phyloP scores from a whole-genome alignment of 2,113 vertebrate genomes.

The Pygoscelis adeliae region DNA sequence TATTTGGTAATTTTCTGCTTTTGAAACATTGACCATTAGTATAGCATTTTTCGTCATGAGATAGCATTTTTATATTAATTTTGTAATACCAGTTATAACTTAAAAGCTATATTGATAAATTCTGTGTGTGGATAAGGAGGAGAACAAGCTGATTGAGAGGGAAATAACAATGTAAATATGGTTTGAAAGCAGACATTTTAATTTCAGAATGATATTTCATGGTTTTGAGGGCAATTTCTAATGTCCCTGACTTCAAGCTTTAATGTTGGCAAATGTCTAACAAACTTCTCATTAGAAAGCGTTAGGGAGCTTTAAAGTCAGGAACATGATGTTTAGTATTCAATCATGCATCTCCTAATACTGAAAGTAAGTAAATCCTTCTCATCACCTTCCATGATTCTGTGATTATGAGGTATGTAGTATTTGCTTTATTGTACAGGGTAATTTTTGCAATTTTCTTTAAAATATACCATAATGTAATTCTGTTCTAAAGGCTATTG shows the following conservation, averaged over 20 bases:
- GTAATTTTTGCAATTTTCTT: background rate
- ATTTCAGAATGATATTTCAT: background rate
- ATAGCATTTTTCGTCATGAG: background rate
- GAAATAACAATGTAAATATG: background rate
- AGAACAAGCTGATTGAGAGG: background rate
- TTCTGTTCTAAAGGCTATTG: background rate
- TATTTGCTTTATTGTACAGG: background rate
- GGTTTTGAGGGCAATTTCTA: background rate
- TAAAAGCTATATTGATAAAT: background rate
- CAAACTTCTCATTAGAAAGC: background rate
- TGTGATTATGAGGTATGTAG: background rate
- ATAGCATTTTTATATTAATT: background rate
- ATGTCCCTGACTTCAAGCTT: background rate
- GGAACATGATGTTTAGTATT: background rate
- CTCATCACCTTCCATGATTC: background rate
- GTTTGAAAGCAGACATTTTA: background rate
- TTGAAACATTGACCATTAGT: background rate
- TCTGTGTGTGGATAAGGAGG: background rate
- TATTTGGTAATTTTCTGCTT: background rate
- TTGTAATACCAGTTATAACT: background rate
- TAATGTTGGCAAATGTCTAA: background rate
- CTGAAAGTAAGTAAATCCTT: background rate
- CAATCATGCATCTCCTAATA: background rate
- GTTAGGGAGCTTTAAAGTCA: background rate
- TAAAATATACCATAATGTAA: background rate